A percentile compares a stretch with the other conserved stretches of the same genome.
These are phyloP conservation scores for Coenobita brevimanus DNA, from an alignment of 1,140 invertebrate genomes.

Conservation along the genomic window DNA sequence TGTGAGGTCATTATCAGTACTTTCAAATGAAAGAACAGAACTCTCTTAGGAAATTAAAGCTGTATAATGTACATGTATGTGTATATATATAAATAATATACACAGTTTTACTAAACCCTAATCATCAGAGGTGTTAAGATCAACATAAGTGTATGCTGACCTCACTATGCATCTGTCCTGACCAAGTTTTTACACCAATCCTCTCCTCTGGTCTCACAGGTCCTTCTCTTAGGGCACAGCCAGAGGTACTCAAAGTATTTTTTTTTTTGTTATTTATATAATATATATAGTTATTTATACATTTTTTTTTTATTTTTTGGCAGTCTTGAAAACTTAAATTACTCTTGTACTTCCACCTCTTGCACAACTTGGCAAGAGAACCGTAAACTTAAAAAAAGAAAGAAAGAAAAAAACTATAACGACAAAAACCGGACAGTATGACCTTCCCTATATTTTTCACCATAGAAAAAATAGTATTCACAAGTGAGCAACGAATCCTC, in stretches of 20 bases:
- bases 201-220: slow-evolving; percentile 58
- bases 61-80: no score
- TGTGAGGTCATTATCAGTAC: slow-evolving; percentile 27
- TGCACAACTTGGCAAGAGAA: slow-evolving; percentile 58
- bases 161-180: slow-evolving; percentile 55
- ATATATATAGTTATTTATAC: not conserved
- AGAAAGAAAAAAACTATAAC: slow-evolving; percentile 42
- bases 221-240: slow-evolving; percentile 37
- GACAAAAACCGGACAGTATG: slow-evolving; percentile 31
- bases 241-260: slow-evolving; percentile 21
- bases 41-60: not conserved
- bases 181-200: slow-evolving; percentile 52
- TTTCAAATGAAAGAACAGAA: not conserved
- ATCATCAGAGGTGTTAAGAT: no score
- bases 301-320: slow-evolving; percentile 39
- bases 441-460: slow-evolving; percentile 39
- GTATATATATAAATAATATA: no score
- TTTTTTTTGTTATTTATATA: slow-evolving; percentile 41
- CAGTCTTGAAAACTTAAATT: slow-evolving; percentile 53
- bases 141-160: slow-evolving; percentile 4
- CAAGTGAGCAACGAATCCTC: slow-evolving; percentile 62
- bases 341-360: slow-evolving; percentile 63
- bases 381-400: slow-evolving; percentile 16
- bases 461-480: slow-evolving; percentile 64
- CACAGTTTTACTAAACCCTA: no score